Evolutionary conservation across 2,888 invertebrate species (phyloP), one percentile per base, ranked within the genome.

Genomic region (Mythimna albipuncta): DNA sequence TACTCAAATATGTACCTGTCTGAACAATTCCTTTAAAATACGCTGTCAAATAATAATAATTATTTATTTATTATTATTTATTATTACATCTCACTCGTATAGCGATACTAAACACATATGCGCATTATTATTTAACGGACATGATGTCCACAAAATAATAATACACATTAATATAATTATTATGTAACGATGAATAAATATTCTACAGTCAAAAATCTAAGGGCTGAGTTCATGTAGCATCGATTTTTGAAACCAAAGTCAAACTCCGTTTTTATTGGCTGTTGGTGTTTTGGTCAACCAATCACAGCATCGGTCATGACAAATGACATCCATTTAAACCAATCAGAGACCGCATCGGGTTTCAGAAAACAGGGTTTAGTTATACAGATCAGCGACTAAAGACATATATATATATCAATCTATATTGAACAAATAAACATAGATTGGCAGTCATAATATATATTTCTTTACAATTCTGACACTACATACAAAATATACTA

Each of bases 131-230:
- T 68, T 19, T 76, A 66, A 44, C 50, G 63, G 50, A 75, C 68
- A 41, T 21, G 50, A 55, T 11, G 26, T 59, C 66, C 62, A 69
- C 38, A 61, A 65, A 26, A 65, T 74, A 70, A 77, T 81, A 80
- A 74, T 61, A 41, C 57, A 77, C 75, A 80, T 54, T 77, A 61
- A 58, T 10, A 64, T 65, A 64, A 78, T 66, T 75, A 69, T 79
- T 78, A 82, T 73, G 82, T 85, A 89, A 89, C 87, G 80, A 83
- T 79, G 71, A 89, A 88, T 89, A 88, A 88, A 87, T 86, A 88
- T 73, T 88, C 81, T 86, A 83, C 84, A 87, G 68, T 86, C 80
- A 78, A 83, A 74, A 79, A 72, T 79, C 75, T 79, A 82, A 57
- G 55, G 64, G 59, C 64, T 63, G 35, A 54, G 54, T 47, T 47